phyloP scores from a whole-genome alignment of 2,888 invertebrate species.

The Congeria kusceri region DNA sequence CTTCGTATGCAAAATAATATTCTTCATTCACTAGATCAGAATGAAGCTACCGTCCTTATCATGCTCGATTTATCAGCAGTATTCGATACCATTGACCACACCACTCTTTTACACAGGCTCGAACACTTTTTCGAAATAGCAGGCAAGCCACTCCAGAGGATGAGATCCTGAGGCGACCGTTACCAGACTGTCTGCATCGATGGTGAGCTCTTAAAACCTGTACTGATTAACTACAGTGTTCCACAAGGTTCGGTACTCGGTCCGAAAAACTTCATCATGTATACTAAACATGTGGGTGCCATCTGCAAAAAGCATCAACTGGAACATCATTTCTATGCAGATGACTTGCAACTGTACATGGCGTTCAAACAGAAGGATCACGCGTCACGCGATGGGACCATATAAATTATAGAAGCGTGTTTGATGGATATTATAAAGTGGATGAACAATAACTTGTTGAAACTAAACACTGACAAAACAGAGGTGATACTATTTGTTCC shows the following conservation, averaged over 20 bases:
- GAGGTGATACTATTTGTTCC: not conserved
- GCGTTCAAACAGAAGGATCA: constrained; percentile 27
- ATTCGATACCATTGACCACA: constrained; percentile 57
- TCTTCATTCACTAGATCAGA: constrained; percentile 40
- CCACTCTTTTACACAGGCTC: constrained; percentile 21
- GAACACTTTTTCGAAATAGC: constrained; percentile 24
- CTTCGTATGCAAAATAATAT: constrained; percentile 52
- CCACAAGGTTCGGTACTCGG: constrained; percentile 36
- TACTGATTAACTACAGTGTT: constrained; percentile 31
- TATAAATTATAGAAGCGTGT: constrained; percentile 18
- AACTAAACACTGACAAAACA: no score
- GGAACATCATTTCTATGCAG: constrained; percentile 49
- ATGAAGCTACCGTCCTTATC: constrained; percentile 29
- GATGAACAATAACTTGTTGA: constrained; percentile 2
- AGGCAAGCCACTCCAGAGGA: constrained; percentile 43
- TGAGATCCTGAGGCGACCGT: constrained; percentile 35
- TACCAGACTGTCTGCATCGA: constrained; percentile 35
- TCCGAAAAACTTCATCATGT: constrained; percentile 30
- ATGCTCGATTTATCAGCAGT: constrained; percentile 38
- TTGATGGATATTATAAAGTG: constrained; percentile 21
- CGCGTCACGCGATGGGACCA: constrained; percentile 7
- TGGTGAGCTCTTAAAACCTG: constrained; percentile 35
- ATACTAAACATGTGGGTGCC: constrained; percentile 41
- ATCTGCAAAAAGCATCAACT: constrained; percentile 47
- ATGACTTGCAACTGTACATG: constrained; percentile 42